Evolutionary conservation across 2,797 vertebrate species (phyloP), one percentile per base, ranked within the genome.

Genomic region (Protonibea diacanthus): DNA sequence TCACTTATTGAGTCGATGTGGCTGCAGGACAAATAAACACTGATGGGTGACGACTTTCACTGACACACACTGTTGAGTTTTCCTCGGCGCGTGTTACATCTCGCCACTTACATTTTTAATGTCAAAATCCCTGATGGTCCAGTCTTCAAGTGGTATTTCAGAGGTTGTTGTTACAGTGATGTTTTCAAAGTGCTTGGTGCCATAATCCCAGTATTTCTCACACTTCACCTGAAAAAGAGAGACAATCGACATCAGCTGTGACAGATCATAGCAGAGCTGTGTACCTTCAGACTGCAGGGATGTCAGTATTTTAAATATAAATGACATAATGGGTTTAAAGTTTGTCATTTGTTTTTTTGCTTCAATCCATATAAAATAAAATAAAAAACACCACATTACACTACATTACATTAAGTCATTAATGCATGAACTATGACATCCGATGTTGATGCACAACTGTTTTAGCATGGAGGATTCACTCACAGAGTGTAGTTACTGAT

Each of bases 101-200:
- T 52, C 1, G 0, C 20, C 53, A 88, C 96, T 95, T 81, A 98
- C 98, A 88, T 98, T 97, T 94, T 96, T 96, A 64, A 99, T 81
- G 38, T 90, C 88, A 81, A 99, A 98, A 76, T 99, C 97, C 88
- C 97, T 96, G 93, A 98, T 95, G 60, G 97, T 98, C 98, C 98
- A 99, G 79, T 98, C 97, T 1, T 97, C 97, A 76, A 97, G 95
- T 71, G 91, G 58, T 68, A 96, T 87, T 90, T 98, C 97, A 0
- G 96, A 96, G 0, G 93, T 94, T 80, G 94, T 91, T 38, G 94
- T 95, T 74, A 99, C 97, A 23, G 89, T 92, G 78, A 98, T 90
- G 76, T 97, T 95, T 62, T 93, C 94, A 20, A 93, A 98, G 84
- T 87, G 91, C 86, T 93, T 96, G 15, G 90, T 91, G 52, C 93